Evolutionary conservation across 2,797 vertebrate genomes (phyloP).

Genomic region (Scleropages formosus): DNA sequence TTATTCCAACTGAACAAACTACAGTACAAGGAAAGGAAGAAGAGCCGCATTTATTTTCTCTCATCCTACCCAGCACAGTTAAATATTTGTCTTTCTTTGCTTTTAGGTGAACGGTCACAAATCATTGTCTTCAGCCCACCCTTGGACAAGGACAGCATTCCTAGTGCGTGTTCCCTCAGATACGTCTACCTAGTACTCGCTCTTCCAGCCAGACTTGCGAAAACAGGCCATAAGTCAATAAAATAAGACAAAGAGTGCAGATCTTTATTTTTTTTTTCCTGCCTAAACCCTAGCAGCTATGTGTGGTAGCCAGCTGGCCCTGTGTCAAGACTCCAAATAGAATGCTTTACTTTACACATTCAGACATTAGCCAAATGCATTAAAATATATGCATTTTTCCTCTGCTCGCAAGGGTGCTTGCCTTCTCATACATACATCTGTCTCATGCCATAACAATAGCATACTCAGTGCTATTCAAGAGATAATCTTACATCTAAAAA

Average conservation of each 20-base stretch:
- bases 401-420: background rate
- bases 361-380: background rate
- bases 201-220: slow-evolving; percentile 16
- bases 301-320: slow-evolving; percentile 5
- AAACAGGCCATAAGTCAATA: slow-evolving; percentile 32
- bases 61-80: slow-evolving; percentile 6
- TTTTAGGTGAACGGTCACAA: slow-evolving; percentile 34
- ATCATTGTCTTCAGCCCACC: slow-evolving; percentile 23
- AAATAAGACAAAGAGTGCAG: slow-evolving; percentile 29
- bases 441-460: background rate
- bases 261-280: background rate
- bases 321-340: slow-evolving; percentile 8
- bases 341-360: slow-evolving; percentile 1
- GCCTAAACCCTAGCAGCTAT: background rate
- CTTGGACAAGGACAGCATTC: slow-evolving; percentile 34
- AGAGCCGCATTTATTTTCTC: slow-evolving; percentile 30
- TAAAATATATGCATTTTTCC: background rate
- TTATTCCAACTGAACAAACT: slow-evolving; percentile 29
- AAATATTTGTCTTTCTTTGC: slow-evolving; percentile 42
- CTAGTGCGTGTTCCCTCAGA: slow-evolving; percentile 30
- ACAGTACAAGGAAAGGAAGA: slow-evolving; percentile 16
- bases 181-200: slow-evolving; percentile 18
- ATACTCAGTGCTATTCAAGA: background rate
- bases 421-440: background rate
- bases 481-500: background rate